Base-by-base conservation (phyloP, 2,113 vertebrate species). In the Chelonoidis abingdonii region DNA sequence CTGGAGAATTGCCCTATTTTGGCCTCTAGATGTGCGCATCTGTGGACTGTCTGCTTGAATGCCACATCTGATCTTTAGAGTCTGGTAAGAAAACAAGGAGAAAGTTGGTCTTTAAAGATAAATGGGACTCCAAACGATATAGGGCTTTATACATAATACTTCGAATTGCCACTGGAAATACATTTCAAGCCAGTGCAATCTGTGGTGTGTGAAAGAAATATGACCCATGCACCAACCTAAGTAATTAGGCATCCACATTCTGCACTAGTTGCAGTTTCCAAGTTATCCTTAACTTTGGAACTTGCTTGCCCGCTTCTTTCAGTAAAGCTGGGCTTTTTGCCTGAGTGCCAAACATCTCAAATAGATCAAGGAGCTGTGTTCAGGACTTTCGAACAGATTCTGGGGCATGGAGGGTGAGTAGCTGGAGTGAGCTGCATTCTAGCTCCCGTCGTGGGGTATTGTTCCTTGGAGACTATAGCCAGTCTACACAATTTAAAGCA, bases 1-100 rank as follows among this genome's bases (percentile, higher is more conserved):
- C 41, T 86, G 69, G 81, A 72, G 86, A 84, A n/a, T n/a, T n/a
- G 57, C 25, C 57, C 65, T n/a, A 91, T 97, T 88, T 82, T 75
- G 76, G 6, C 62, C 62, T 75, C 41, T 76, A 84, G 9, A 27
- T 91, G 6, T 80, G 22, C 65, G 87, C 80, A 44, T 86, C 54
- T 91, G 24, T 84, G 72, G 24, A 49, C 56, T 86, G 31, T 31
- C 82, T 22, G 65, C 78, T 92, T 86, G 52, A 76, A 88, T 1
- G 1, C 89, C 47, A 54, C 59, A 90, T 57, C 69, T 89, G 25
- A 24, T 81, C 54, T 22, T 27, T 11, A 38, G 83, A 53, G 25
- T 65, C 57, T 83, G 57, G 13, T 80, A 81, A 83, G 69, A 87
- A 89, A 89, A 4, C 54, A 96, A 93, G 84, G 8, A 54, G 38